These are phyloP conservation scores for Sminthurides aquaticus DNA, from an alignment of 2,888 invertebrate species.

Conservation along the genomic window DNA sequence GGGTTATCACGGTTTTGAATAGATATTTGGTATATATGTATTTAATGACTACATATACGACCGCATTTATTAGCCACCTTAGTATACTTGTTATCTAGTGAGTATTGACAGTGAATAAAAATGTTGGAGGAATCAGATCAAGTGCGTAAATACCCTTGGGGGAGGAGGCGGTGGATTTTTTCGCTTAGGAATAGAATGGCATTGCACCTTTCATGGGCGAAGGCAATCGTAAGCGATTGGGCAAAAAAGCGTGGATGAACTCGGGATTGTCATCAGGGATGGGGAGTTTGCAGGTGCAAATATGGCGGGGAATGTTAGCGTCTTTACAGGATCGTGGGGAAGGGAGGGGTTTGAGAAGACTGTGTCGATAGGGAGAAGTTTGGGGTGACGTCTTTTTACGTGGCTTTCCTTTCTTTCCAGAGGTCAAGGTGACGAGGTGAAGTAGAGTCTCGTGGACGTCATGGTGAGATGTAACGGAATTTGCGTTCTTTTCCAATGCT, in stretches of 20 bases:
- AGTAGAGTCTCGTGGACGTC: constrained; percentile 60
- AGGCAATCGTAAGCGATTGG: neutral
- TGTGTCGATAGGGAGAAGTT: constrained; percentile 3
- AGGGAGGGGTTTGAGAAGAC: constrained; percentile 11
- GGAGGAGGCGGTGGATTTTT: too few species aligned
- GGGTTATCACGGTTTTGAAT: neutral
- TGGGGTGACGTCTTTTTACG: neutral
- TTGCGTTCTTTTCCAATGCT: constrained; percentile 56
- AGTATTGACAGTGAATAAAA: neutral
- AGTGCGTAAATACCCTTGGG: too few species aligned
- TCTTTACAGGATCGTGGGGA: constrained; percentile 12
- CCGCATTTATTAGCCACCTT: neutral
- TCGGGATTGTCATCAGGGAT: constrained; percentile 6
- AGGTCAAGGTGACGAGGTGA: constrained; percentile 7
- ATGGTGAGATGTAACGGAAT: constrained; percentile 64
- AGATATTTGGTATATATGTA: neutral
- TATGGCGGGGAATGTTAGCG: constrained; percentile 12
- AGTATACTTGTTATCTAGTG: neutral
- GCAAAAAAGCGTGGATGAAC: neutral
- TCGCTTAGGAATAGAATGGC: too few species aligned
- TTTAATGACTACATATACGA: neutral
- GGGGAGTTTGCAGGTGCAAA: constrained; percentile 15
- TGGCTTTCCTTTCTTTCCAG: constrained; percentile 8
- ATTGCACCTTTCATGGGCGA: neutral
- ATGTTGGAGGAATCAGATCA: neutral